Evolutionary conservation across 2,888 invertebrate genomes (phyloP).

Genomic region (Sphaerophoria taeniata): DNA sequence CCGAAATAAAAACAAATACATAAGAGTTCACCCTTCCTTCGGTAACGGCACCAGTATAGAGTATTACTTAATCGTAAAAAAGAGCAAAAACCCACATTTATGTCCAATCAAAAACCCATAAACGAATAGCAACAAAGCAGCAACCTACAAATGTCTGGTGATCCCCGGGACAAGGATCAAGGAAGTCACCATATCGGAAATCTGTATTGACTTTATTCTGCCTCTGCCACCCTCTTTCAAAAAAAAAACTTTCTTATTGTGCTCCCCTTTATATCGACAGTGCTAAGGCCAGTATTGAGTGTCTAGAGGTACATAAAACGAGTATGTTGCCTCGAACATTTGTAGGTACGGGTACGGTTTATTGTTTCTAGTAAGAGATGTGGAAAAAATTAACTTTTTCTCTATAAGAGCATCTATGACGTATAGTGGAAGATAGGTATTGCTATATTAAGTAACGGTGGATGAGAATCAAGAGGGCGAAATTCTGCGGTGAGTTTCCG

Average conservation of each 20-base stretch:
- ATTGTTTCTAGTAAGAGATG: conserved; percentile 40
- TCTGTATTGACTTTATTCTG: conserved; percentile 53
- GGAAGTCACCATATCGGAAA: conserved; percentile 61
- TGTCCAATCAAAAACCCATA: conserved; percentile 73
- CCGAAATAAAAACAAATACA: not conserved
- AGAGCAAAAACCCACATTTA: conserved; percentile 66
- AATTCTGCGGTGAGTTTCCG: conserved; percentile 61
- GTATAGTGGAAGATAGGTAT: not conserved
- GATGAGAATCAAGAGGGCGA: conserved; percentile 21
- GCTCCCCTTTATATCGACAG: conserved; percentile 1
- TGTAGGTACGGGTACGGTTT: conserved; percentile 13
- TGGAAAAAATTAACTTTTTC: conserved; percentile 62
- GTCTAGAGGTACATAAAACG: not conserved
- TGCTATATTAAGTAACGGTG: not conserved
- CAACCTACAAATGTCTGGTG: conserved; percentile 65
- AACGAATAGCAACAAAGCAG: conserved; percentile 45
- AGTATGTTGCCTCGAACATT: not conserved
- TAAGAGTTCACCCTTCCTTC: conserved; percentile 57
- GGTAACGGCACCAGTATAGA: conserved; percentile 23
- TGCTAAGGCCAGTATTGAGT: conserved; percentile 1
- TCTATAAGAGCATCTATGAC: not conserved
- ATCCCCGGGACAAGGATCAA: conserved; percentile 67
- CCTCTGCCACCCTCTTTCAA: not conserved
- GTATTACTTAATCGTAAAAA: conserved; percentile 46
- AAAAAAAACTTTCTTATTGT: not conserved